Conservation (phyloP, 1,140 invertebrate species). For the Drosophila lacteicornis region DNA sequence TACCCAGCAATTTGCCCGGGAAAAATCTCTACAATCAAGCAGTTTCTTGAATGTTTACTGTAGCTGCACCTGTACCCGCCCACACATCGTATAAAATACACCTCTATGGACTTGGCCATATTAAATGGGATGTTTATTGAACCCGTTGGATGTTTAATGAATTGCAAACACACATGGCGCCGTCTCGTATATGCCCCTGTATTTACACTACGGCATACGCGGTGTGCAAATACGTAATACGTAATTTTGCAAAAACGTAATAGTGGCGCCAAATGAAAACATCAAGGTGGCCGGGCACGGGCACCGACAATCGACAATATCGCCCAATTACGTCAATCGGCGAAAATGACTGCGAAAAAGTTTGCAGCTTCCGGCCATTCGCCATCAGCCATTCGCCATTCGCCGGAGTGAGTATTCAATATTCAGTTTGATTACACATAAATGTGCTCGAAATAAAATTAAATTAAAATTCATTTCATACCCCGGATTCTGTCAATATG, state of each 20-base stretch:
- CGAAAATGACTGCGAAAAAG: conserved; percentile 19
- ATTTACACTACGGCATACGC: conserved; percentile 31
- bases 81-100: conserved; percentile 1
- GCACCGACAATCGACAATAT: conserved; percentile 43
- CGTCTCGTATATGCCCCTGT: background rate
- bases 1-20: too few relatives aligned
- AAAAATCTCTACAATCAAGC: background rate
- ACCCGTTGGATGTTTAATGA: conserved; percentile 63
- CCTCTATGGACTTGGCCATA: conserved; percentile 28
- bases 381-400: background rate
- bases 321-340: conserved; percentile 52
- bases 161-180: conserved; percentile 59
- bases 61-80: conserved; percentile 9
- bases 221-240: conserved; percentile 42
- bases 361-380: background rate
- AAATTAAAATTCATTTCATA: conserved; percentile 43
- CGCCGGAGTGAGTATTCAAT: conserved; percentile 19
- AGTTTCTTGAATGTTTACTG: conserved; percentile 25
- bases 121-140: conserved; percentile 73
- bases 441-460: conserved; percentile 41
- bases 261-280: conserved; percentile 53
- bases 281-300: conserved; percentile 23
- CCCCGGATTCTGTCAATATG: conserved; percentile 22
- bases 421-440: conserved; percentile 54
- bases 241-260: conserved; percentile 30